Base-by-base conservation (phyloP, 1,140 invertebrate species). In the Berghia stephanieae region DNA sequence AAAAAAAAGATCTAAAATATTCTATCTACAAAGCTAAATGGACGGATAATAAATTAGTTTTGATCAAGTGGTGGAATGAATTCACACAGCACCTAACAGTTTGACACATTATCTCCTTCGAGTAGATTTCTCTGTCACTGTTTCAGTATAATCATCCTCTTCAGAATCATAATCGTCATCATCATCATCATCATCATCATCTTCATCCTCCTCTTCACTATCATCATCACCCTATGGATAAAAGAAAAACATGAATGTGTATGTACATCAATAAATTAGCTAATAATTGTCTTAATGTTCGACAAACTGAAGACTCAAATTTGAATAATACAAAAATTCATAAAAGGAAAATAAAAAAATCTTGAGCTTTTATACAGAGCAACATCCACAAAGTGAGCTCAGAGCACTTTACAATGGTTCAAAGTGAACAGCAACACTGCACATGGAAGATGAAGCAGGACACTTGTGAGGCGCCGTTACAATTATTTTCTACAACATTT, bases 91-190 rank as follows among this genome's bases (percentile, higher is more conserved):
- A n/a, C n/a, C n/a, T n/a, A n/a, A n/a, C n/a, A n/a, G n/a, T n/a
- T n/a, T n/a, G n/a, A n/a, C n/a, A 46, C 42, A n/a, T 46, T 46
- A 68, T 76, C 44, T 76, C 36, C 40, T 67, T 34, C 13, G 57
- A 3, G 72, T 36, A 18, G 18, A 6, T 60, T 13, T 55, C 21
- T 75, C 79, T 79, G 75, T 78, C 73, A 80, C 79, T 75, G 79
- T 78, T 72, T 81, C 82, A 57, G 82, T 81, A 36, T 82, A 80
- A 49, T 79, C 80, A 24, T 82, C 82, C 66, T 82, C 80, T 38
- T 83, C 82, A 74, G 84, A 83, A 27, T 81, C 75, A n/a, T 83
- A 78, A n/a, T 86, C 84, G 24, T 85, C 83, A 34, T 83, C 81
- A 73, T 81, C 80, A 52, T 83, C 83, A 13, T 83, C 85, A 63